phyloP scores from a whole-genome alignment of 1,140 invertebrate genomes.

The Listronotus bonariensis region DNA sequence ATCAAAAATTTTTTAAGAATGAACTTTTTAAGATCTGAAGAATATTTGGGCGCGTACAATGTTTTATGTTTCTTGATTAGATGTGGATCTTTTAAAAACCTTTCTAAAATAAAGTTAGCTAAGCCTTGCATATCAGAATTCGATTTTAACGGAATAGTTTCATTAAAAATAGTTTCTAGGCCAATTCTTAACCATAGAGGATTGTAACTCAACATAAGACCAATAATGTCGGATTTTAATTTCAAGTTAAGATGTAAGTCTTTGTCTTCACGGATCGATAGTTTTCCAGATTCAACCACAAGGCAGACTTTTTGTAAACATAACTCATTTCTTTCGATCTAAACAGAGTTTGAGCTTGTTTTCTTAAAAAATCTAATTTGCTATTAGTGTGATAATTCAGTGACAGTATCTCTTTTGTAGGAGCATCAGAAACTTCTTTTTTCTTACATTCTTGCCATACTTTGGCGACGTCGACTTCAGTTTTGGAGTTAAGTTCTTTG shows the following conservation, averaged over 20 bases:
- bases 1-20: conserved; percentile 83
- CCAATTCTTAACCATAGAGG: conserved; percentile 89
- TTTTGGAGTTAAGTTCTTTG: conserved; percentile 59
- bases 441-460: conserved; percentile 71
- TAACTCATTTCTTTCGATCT: conserved; percentile 62
- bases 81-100: conserved; percentile 71
- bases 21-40: conserved; percentile 75
- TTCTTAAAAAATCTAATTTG: conserved; percentile 68
- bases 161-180: conserved; percentile 82
- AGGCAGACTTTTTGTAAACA: conserved; percentile 65
- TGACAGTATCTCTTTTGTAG: conserved; percentile 70
- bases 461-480: conserved; percentile 69
- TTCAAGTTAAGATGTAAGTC: conserved; percentile 77
- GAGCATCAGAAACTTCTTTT: conserved; percentile 65
- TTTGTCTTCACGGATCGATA: conserved; percentile 69
- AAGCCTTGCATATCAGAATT: conserved; percentile 81
- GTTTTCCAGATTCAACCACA: conserved; percentile 68
- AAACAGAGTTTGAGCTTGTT: conserved; percentile 65
- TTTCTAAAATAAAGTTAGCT: conserved; percentile 72
- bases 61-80: conserved; percentile 68
- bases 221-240: conserved; percentile 78
- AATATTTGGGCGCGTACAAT: conserved; percentile 64
- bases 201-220: conserved; percentile 84
- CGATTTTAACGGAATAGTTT: conserved; percentile 73
- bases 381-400: conserved; percentile 66